Percentiles rank a stretch among this genome's conserved stretches.
Conservation (phyloP, 53 echinoderm and acorn worm genomes). For the Echinarachnius parma region DNA sequence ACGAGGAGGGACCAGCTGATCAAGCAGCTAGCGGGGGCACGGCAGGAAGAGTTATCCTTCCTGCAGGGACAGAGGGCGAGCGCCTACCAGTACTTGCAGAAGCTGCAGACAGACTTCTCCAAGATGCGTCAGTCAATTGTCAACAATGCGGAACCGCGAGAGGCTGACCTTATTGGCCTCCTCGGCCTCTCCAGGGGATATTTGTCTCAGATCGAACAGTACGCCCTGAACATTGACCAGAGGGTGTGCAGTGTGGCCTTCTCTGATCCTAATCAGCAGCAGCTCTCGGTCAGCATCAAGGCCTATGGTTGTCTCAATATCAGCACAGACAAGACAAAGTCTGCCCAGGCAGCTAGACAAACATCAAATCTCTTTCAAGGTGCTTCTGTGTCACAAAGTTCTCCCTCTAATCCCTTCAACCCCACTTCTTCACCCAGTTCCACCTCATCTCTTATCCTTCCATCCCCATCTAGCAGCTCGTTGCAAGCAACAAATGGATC, state of each 20-base stretch:
- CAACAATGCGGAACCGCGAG: slow-evolving; percentile 53
- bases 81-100: slow-evolving; percentile 80
- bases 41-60: slow-evolving; percentile 80
- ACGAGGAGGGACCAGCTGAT: slow-evolving; percentile 67
- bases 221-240: slow-evolving; percentile 80
- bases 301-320: slow-evolving; percentile 71
- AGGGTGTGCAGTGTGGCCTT: slow-evolving; percentile 59
- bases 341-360: slow-evolving; percentile 7
- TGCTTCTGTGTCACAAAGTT: slow-evolving; percentile 22
- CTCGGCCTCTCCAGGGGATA: slow-evolving; percentile 73
- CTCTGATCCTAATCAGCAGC: slow-evolving; percentile 65
- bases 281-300: slow-evolving; percentile 76
- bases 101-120: slow-evolving; percentile 77
- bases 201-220: slow-evolving; percentile 78
- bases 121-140: slow-evolving; percentile 72
- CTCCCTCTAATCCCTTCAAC: slow-evolving; percentile 35
- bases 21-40: slow-evolving; percentile 71
- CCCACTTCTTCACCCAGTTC: slow-evolving; percentile 4
- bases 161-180: slow-evolving; percentile 72
- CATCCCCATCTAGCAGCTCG: background rate
- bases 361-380: slow-evolving; percentile 4
- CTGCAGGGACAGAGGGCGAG: slow-evolving; percentile 77
- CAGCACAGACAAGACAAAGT: slow-evolving; percentile 41
- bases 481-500: background rate
- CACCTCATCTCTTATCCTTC: slow-evolving; percentile 11